Conservation (phyloP, 1,140 invertebrate genomes). For the Bombus superbus region DNA sequence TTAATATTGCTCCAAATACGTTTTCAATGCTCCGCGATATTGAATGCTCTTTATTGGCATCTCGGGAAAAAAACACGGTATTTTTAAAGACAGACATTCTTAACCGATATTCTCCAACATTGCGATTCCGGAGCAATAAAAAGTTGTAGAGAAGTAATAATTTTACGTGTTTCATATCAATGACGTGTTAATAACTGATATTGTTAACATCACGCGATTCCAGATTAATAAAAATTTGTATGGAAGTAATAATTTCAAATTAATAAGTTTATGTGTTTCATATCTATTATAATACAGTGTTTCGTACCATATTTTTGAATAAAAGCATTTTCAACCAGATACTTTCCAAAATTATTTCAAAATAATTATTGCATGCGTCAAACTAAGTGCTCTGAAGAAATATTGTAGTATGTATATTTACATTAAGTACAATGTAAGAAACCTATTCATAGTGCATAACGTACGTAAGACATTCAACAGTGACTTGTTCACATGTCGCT, state of each 20-base stretch:
- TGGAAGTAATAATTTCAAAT: background rate
- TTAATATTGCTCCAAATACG: constrained; percentile 45
- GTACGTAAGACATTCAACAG: background rate
- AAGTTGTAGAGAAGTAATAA: background rate
- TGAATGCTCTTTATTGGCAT: constrained; percentile 18
- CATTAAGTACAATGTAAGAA: background rate
- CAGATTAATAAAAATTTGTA: background rate
- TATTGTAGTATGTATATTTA: background rate
- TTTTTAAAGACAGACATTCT: background rate
- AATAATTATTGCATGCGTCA: no score
- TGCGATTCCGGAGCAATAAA: background rate
- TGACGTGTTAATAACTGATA: no score
- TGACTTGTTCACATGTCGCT: background rate
- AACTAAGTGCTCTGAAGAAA: no score
- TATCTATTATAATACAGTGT: no score
- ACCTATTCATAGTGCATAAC: background rate
- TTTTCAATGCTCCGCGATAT: constrained; percentile 22
- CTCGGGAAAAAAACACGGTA: background rate
- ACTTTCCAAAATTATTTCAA: no score
- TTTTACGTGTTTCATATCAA: background rate
- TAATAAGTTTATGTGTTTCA: background rate
- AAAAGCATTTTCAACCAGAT: background rate
- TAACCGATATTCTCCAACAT: background rate
- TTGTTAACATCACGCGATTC: background rate
- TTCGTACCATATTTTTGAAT: background rate